Evolutionary conservation across 2,797 vertebrate genomes (phyloP), one percentile per base, ranked within the genome.

Genomic region (Poeciliopsis paucimaculata): DNA sequence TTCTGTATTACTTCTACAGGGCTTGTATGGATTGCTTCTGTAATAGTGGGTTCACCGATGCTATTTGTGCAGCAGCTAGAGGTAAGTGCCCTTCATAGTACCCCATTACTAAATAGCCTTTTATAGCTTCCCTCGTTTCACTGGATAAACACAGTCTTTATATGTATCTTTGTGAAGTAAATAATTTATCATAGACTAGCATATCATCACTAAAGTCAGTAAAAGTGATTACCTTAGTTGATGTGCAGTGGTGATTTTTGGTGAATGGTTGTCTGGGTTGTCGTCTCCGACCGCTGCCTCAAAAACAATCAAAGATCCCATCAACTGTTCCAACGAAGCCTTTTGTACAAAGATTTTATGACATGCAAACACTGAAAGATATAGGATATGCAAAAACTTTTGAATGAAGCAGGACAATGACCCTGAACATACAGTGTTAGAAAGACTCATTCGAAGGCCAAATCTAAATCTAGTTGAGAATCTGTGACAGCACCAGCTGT

Each of bases 1-100:
- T n/a, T n/a, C 5, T 80, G n/a, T 76, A 20, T 84, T 77, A 5
- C 4, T 80, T 75, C 68, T 77, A n/a, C 83, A 97, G 96, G 96
- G 46, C 86, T 95, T 49, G 95, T 97, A 2, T 97, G 96, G 96
- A 89, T 91, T 5, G 90, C 94, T 2, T 96, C 96, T 0, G 87
- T 97, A 78, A 93, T 96, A n/a, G 96, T 97, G 49, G 96, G 96
- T 2, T 96, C 95, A 11, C 96, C 96, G 0, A 97, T 96, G 96
- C 86, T 97, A 73, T 96, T 97, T 82, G 96, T 97, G 73, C 96
- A 97, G 55, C 95, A 96, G 78, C 84, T 97, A 26, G 93, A 97
- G 94, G 96, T 96, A 88, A 93, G 93, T 60, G 12, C 9, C 16
- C 6, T 51, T 75, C 8, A 70, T 5, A 78, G 23, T 6, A 34